Percentiles rank a stretch among this genome's conserved stretches.
These are phyloP conservation scores for Apogon talboti DNA, from an alignment of 2,797 vertebrate genomes.

Conservation along the genomic window DNA sequence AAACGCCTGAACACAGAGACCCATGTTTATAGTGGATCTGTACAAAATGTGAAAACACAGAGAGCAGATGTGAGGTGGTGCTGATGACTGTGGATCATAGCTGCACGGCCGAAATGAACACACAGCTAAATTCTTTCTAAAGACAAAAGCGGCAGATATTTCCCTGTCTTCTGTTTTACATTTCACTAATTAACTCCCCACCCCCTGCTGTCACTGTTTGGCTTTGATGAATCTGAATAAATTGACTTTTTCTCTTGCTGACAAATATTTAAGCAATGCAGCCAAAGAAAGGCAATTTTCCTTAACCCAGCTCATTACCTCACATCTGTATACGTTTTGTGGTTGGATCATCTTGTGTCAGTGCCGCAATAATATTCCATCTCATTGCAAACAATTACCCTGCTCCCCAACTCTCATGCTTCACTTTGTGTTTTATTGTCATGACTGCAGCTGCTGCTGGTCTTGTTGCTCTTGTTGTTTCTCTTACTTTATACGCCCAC, in stretches of 20 bases:
- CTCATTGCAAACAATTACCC: constrained; percentile 57
- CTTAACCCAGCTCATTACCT: constrained; percentile 60
- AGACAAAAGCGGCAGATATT: constrained; percentile 59
- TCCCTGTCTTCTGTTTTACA: constrained; percentile 61
- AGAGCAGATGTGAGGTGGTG: constrained; percentile 50
- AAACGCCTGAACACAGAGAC: constrained; percentile 27
- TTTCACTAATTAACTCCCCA: constrained; percentile 64
- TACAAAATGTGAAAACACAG: constrained; percentile 47
- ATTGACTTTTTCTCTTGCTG: constrained; percentile 71
- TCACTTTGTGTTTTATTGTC: constrained; percentile 32
- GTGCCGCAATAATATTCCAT: constrained; percentile 61
- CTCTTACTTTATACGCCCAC: constrained; percentile 65
- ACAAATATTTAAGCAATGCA: constrained; percentile 72
- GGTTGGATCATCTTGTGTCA: constrained; percentile 67
- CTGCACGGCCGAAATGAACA: constrained; percentile 47
- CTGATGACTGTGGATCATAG: constrained; percentile 55
- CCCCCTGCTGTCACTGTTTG: constrained; percentile 68
- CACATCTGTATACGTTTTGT: constrained; percentile 70
- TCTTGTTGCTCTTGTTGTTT: constrained; percentile 54
- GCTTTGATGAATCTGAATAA: constrained; percentile 77
- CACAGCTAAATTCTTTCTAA: constrained; percentile 47
- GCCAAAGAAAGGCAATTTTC: constrained; percentile 63
- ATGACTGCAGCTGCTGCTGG: constrained; percentile 28
- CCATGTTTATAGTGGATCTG: constrained; percentile 36
- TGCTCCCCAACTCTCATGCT: constrained; percentile 38